Conservation (phyloP, 1,140 invertebrate genomes). For the Cherax destructor region DNA sequence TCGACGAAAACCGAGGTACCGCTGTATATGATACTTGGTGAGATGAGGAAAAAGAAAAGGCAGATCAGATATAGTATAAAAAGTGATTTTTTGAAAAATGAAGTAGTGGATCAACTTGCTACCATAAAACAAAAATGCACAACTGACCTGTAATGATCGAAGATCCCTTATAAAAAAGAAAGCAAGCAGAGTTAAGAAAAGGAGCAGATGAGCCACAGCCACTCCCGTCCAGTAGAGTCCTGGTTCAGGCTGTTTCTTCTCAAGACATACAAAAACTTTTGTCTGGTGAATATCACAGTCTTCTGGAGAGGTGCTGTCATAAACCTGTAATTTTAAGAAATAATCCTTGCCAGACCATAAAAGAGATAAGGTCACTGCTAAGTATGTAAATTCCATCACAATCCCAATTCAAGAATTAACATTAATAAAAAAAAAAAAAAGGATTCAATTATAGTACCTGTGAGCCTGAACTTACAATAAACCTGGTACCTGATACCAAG, state of each 20-base stretch:
- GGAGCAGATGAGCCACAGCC: constrained; percentile 53
- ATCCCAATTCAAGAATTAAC: no score
- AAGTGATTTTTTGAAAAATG: no score
- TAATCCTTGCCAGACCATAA: background rate
- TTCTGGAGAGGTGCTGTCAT: constrained; percentile 24
- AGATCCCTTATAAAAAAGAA: constrained; percentile 63
- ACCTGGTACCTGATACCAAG: no score
- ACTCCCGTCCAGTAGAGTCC: constrained; percentile 63
- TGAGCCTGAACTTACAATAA: no score
- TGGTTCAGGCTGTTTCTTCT: constrained; percentile 34
- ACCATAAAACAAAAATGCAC: no score
- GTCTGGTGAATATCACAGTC: constrained; percentile 57
- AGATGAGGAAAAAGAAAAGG: background rate
- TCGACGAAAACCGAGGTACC: no score
- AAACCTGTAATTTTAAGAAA: constrained; percentile 24
- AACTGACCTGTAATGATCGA: constrained; percentile 63
- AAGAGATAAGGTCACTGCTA: background rate
- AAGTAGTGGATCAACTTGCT: no score
- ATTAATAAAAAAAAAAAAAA: no score
- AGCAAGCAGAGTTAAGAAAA: constrained; percentile 58
- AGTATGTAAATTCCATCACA: no score
- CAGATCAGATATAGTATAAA: no score
- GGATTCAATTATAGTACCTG: no score
- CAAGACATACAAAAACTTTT: constrained; percentile 66
- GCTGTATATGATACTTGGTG: no score